Evolutionary conservation across 2,113 vertebrate species (phyloP), one percentile per base, ranked within the genome.

Genomic region (Onychostoma macrolepis): DNA sequence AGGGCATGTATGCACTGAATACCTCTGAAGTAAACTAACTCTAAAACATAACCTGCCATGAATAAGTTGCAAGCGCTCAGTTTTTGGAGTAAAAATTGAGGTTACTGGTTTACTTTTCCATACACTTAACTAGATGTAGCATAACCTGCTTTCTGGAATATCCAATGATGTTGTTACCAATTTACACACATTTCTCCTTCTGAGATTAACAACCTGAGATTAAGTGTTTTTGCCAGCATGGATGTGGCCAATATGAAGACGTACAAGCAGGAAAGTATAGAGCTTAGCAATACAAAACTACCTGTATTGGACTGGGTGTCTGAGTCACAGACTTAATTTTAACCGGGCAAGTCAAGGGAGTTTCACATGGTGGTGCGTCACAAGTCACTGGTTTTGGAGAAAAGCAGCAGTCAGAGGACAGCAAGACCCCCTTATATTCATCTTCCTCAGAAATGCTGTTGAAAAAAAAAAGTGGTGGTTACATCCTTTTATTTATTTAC

Each of bases 301-400:
- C 90, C 69, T 88, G 81, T 58, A 85, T 6, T 85, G 86, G 80
- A 50, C 80, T 76, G 19, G 80, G 87, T 28, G 75, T 75, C 17
- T 72, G 71, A 38, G 26, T 26, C 61, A 53, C 63, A 83, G 84
- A n/a, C 61, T 45, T 65, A 8, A 56, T 13, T 6, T 89, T 28
- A 45, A 61, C 65, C 24, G 7, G 45, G 26, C 30, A 24, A 38
- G 6, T 5, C 50, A 80, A 41, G 26, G 81, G 77, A 81, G 61
- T 85, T 78, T 83, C 45, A 78, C 79, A 81, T 81, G 61, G 58
- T 7, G n/a, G 45, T 21, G 28, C 1, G 2, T 50, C 26, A 43
- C 21, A 30, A 83, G 83, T 43, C 0, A 7, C 28, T 1, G 11
- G 26, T 61, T 50, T 75, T 56, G 43, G 65, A 26, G 86, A 83